Percentiles rank a stretch among this genome's conserved stretches.
These are phyloP conservation scores for Ophion ventricosus DNA, from an alignment of 2,888 invertebrate genomes.

Conservation along the genomic window DNA sequence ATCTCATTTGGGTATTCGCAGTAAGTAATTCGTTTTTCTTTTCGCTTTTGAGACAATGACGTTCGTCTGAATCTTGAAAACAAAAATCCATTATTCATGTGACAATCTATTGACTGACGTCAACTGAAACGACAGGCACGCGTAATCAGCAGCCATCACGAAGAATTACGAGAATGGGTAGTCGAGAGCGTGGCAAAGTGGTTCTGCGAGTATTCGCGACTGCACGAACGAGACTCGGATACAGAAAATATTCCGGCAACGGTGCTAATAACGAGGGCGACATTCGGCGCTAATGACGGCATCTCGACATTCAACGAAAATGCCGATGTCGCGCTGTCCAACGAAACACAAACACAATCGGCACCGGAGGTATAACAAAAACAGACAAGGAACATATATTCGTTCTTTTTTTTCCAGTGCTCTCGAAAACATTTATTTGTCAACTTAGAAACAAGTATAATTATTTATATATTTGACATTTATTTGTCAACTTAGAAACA, in stretches of 20 bases:
- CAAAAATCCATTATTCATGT: neutral
- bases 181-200: constrained; percentile 67
- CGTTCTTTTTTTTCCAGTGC: no score
- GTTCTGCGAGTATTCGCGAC: constrained; percentile 69
- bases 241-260: constrained; percentile 54
- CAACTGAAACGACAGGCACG: constrained; percentile 70
- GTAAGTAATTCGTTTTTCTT: neutral
- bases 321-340: constrained; percentile 18
- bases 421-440: neutral
- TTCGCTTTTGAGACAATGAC: neutral
- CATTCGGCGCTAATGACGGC: constrained; percentile 34
- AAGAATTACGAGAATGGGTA: constrained; percentile 79
- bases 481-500: no score
- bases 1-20: neutral
- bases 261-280: constrained; percentile 57
- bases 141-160: constrained; percentile 76
- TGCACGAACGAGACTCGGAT: constrained; percentile 71
- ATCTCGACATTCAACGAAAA: constrained; percentile 30
- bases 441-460: neutral
- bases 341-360: constrained; percentile 63
- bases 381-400: neutral
- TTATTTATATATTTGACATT: no score
- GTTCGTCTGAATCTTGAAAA: neutral
- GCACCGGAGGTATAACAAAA: constrained; percentile 74
- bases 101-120: neutral